These are phyloP conservation scores for Leistus spinibarbis DNA, from an alignment of 2,888 invertebrate species.

Conservation along the genomic window DNA sequence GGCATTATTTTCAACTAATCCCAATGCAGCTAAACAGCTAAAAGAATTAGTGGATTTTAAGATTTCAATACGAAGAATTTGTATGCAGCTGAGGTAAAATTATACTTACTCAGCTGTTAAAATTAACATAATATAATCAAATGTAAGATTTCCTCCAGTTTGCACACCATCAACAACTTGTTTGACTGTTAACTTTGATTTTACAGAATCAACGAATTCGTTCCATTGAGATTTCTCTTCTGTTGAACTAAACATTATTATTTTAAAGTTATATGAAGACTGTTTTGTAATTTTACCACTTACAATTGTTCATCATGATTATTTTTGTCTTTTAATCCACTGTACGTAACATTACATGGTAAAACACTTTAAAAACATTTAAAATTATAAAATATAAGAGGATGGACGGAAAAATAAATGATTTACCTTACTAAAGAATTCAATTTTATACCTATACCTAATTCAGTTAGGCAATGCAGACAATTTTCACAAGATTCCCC, in stretches of 20 bases:
- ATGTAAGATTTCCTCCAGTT: slow-evolving; percentile 78
- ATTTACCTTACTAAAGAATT: slow-evolving; percentile 74
- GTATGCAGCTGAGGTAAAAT: not conserved
- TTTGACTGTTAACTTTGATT: slow-evolving; percentile 79
- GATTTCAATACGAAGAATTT: not conserved
- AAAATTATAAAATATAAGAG: not conserved
- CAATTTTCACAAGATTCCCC: slow-evolving; percentile 76
- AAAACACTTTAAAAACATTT: slow-evolving; percentile 60
- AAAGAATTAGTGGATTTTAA: not conserved
- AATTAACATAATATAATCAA: slow-evolving; percentile 80
- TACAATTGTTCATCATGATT: slow-evolving; percentile 42
- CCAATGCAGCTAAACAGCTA: slow-evolving; percentile 82
- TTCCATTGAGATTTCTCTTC: slow-evolving; percentile 71
- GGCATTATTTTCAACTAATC: slow-evolving; percentile 81
- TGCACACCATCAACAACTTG: slow-evolving; percentile 83
- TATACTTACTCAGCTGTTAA: slow-evolving; percentile 79
- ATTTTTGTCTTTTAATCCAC: slow-evolving; percentile 49
- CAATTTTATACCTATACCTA: slow-evolving; percentile 71
- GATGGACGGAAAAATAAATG: slow-evolving; percentile 6
- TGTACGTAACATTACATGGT: slow-evolving; percentile 66
- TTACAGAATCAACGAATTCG: slow-evolving; percentile 75
- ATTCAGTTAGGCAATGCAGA: slow-evolving; percentile 73
- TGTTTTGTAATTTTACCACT: slow-evolving; percentile 1
- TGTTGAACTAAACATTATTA: slow-evolving; percentile 43
- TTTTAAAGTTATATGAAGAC: not conserved